phyloP scores from a whole-genome alignment of 2,888 invertebrate genomes.

The Lepas anatifera region DNA sequence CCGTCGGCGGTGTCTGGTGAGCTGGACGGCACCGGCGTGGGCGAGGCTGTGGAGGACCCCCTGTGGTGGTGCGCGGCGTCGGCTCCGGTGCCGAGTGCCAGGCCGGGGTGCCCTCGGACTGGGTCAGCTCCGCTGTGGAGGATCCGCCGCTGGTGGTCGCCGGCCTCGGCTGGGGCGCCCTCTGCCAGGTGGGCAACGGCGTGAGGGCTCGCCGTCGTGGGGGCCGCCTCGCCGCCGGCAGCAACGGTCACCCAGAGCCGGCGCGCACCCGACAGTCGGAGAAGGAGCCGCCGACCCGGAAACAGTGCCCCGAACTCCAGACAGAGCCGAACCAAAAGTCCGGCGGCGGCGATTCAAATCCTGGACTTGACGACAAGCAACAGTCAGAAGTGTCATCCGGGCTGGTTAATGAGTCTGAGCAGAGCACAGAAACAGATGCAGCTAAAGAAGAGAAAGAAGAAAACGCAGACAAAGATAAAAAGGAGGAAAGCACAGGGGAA shows the following conservation, averaged over 20 bases:
- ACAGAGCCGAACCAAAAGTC: no score
- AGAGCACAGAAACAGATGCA: no score
- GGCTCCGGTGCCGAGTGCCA: constrained; percentile 30
- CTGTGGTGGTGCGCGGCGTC: constrained; percentile 54
- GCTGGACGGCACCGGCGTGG: constrained; percentile 59
- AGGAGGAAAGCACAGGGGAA: no score
- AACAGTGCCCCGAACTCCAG: no score
- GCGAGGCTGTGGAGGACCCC: constrained; percentile 61
- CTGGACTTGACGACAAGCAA: no score
- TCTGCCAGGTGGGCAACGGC: constrained; percentile 61
- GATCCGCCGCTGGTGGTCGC: constrained; percentile 56
- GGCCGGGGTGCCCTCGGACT: not conserved
- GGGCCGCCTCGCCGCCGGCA: constrained; percentile 13
- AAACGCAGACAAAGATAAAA: no score
- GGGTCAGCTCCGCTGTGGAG: constrained; percentile 54
- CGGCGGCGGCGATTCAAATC: no score
- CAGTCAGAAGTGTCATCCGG: no score
- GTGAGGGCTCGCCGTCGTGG: constrained; percentile 24
- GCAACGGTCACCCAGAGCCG: constrained; percentile 20
- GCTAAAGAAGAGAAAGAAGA: no score
- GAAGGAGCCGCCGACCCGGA: no score
- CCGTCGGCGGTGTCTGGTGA: constrained; percentile 56
- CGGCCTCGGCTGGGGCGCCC: constrained; percentile 57
- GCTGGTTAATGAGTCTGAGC: no score
- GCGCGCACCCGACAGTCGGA: no score